phyloP scores from a whole-genome alignment of 2,797 vertebrate genomes.

The Cygnus olor region DNA sequence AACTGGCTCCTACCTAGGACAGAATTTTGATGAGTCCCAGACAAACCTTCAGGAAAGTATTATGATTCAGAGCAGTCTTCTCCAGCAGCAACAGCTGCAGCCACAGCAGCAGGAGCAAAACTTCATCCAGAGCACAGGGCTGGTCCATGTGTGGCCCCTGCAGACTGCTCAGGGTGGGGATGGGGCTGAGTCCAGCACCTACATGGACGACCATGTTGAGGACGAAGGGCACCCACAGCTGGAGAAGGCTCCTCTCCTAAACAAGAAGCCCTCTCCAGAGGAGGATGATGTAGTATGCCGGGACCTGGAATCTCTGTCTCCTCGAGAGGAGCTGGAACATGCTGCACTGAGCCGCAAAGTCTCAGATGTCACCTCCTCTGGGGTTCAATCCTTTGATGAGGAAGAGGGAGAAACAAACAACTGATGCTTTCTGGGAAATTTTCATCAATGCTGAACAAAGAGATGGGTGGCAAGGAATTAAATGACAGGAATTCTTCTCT shows the following conservation, averaged over 20 bases:
- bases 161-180: conserved; percentile 68
- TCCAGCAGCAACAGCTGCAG: conserved; percentile 86
- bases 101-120: conserved; percentile 89
- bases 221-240: conserved; percentile 85
- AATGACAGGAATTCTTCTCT: conserved; percentile 55
- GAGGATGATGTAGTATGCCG: conserved; percentile 91
- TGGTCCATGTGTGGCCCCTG: conserved; percentile 91
- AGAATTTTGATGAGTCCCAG: conserved; percentile 88
- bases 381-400: conserved; percentile 91
- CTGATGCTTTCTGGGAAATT: conserved; percentile 70
- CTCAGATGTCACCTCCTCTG: conserved; percentile 89
- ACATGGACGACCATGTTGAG: conserved; percentile 84
- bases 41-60: conserved; percentile 89
- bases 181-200: conserved; percentile 82
- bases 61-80: conserved; percentile 79
- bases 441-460: conserved; percentile 50
- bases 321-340: conserved; percentile 85
- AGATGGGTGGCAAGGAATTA: conserved; percentile 48
- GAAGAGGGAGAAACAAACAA: conserved; percentile 88
- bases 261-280: conserved; percentile 91
- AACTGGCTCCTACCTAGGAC: conserved; percentile 88
- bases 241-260: conserved; percentile 89
- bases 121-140: conserved; percentile 81
- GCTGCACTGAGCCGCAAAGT: conserved; percentile 91
- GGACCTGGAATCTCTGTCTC: conserved; percentile 91